Evolutionary conservation across 2,797 vertebrate genomes (phyloP), one percentile per base, ranked within the genome.

Genomic region (Coracias cyanogaster): DNA sequence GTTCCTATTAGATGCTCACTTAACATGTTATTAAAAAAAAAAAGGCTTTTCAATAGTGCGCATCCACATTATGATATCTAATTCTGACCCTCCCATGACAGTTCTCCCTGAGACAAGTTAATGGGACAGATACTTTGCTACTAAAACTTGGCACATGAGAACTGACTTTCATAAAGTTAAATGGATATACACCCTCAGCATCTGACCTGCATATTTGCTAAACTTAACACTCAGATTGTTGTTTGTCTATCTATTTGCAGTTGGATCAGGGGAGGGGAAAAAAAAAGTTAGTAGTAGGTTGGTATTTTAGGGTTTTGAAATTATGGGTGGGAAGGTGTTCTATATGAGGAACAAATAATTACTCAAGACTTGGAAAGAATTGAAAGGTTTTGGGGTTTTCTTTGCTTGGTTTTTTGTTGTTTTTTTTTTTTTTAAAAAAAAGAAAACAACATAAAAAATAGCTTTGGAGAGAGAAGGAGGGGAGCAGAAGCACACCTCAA

Each of bases 271-370:
- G 60, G 3, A 18, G 18, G 37, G 37, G 37, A 21, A 39, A 48
- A 46, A 37, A 60, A 80, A 8, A 39, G 4, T 9, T 17, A 41
- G 5, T n/a, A 6, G 4, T 25, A 73, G 7, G 24, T 4, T 57
- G 29, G 5, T 58, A 51, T 41, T 82, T 29, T 29, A 2, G 24
- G 3, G 14, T 29, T 51, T 92, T 90, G 39, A 73, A 87, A 35
- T 3, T 24, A 6, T 3, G 8, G 3, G 7, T 1, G 6, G 46
- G 14, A 87, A 37, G 19, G 1, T 24, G 10, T 52, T 52, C 43
- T 2, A 41, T 58, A 46, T 26, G 25, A 73, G 5, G 22, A 80
- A 82, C 8, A 69, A 73, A 28, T 35, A 82, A 46, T 48, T 82
- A 51, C n/a, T 67, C 2, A 51, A 51, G 18, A 48, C 16, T 41